Percentiles rank a stretch among this genome's conserved stretches.
Evolutionary conservation across 1,140 invertebrate species (phyloP).

Genomic region (Phortica variegata): DNA sequence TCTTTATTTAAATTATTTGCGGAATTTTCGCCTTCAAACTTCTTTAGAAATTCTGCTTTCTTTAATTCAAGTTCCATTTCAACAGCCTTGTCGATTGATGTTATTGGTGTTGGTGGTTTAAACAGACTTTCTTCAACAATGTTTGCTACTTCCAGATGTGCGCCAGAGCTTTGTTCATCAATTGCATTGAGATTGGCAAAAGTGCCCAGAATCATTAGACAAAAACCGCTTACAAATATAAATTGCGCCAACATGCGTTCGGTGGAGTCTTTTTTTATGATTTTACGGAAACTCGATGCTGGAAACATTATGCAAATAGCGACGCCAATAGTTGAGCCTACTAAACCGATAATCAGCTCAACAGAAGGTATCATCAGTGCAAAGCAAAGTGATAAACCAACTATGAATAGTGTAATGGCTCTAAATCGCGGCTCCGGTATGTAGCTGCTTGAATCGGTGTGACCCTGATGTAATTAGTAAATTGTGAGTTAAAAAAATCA

Average conservation of each 20-base stretch:
- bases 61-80: conserved; percentile 26
- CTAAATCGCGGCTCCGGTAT: conserved; percentile 82
- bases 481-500: neutral
- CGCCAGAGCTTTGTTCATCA: conserved; percentile 61
- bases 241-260: conserved; percentile 73
- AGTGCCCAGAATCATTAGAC: conserved; percentile 82
- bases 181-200: conserved; percentile 81
- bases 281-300: conserved; percentile 71
- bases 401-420: conserved; percentile 75
- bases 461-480: conserved; percentile 41
- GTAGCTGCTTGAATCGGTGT: conserved; percentile 47
- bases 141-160: conserved; percentile 31
- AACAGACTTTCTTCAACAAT: too few species aligned
- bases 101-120: conserved; percentile 39
- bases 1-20: conserved; percentile 3
- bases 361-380: conserved; percentile 84
- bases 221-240: conserved; percentile 73
- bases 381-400: conserved; percentile 71
- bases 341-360: conserved; percentile 87
- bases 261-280: conserved; percentile 72
- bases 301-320: conserved; percentile 92
- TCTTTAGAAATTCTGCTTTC: conserved; percentile 27
- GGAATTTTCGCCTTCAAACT: conserved; percentile 19
- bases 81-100: conserved; percentile 27
- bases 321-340: conserved; percentile 94